Conservation (phyloP, 2,888 invertebrate species). For the Germaria angustata region DNA sequence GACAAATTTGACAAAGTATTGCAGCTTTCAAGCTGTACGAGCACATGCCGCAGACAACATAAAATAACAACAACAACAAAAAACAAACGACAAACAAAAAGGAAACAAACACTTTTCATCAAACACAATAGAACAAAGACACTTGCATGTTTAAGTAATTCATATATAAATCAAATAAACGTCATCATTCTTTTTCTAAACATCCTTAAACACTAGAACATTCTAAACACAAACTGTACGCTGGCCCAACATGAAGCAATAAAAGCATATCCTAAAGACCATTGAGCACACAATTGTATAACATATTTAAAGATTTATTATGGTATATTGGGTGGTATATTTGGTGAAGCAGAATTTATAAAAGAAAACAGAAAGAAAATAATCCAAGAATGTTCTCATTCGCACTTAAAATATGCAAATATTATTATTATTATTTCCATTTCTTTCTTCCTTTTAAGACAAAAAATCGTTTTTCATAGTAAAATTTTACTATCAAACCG, state of each 20-base stretch:
- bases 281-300: conserved; percentile 36
- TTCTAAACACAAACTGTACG: not conserved
- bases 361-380: not conserved
- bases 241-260: not conserved
- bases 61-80: not conserved
- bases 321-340: not conserved
- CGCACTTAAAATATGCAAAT: conserved; percentile 30
- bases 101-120: not conserved
- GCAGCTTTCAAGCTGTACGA: not conserved
- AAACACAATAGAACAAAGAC: not conserved
- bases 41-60: no score
- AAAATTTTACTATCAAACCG: not conserved
- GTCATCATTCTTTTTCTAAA: conserved; percentile 3
- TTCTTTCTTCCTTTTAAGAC: not conserved
- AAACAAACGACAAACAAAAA: not conserved
- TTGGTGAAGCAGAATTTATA: conserved; percentile 9
- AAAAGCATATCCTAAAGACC: conserved; percentile 17
- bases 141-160: conserved; percentile 30
- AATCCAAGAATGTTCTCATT: not conserved
- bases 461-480: not conserved
- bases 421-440: not conserved
- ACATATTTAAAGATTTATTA: conserved; percentile 30
- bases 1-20: conserved; percentile 35
- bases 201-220: not conserved
- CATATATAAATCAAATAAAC: conserved; percentile 45